These are phyloP conservation scores for Rhodophaea formosa DNA, from an alignment of 2,888 invertebrate species.

Conservation along the genomic window DNA sequence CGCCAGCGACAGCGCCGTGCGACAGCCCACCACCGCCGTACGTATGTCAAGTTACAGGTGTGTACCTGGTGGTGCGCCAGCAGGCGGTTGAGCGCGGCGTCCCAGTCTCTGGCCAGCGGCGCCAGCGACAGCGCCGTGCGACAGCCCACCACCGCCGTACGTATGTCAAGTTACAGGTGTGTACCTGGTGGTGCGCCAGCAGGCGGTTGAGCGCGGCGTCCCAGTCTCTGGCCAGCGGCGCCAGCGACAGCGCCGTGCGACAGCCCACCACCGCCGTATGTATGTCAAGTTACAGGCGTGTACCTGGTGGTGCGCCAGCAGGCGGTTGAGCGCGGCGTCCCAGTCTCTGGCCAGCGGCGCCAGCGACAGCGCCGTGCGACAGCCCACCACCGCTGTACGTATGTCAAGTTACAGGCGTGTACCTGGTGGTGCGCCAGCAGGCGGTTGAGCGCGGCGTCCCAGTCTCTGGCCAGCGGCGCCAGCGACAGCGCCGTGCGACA, in stretches of 20 bases:
- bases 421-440: constrained; percentile 71
- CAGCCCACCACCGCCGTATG: constrained; percentile 62
- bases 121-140: constrained; percentile 57
- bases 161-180: no score
- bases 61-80: constrained; percentile 67
- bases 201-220: constrained; percentile 59
- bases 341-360: constrained; percentile 55
- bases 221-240: constrained; percentile 57
- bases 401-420: no score
- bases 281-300: no score
- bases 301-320: constrained; percentile 70
- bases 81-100: constrained; percentile 57
- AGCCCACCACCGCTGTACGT: constrained; percentile 59
- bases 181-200: constrained; percentile 68
- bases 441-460: constrained; percentile 62
- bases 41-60: no score
- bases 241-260: constrained; percentile 54
- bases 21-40: constrained; percentile 60
- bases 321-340: constrained; percentile 59
- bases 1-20: constrained; percentile 56
- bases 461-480: constrained; percentile 51
- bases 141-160: constrained; percentile 60
- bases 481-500: constrained; percentile 58
- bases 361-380: constrained; percentile 55
- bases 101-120: constrained; percentile 56